phyloP scores from a whole-genome alignment of 1,140 invertebrate genomes.

The Dendroctonus ponderosae region DNA sequence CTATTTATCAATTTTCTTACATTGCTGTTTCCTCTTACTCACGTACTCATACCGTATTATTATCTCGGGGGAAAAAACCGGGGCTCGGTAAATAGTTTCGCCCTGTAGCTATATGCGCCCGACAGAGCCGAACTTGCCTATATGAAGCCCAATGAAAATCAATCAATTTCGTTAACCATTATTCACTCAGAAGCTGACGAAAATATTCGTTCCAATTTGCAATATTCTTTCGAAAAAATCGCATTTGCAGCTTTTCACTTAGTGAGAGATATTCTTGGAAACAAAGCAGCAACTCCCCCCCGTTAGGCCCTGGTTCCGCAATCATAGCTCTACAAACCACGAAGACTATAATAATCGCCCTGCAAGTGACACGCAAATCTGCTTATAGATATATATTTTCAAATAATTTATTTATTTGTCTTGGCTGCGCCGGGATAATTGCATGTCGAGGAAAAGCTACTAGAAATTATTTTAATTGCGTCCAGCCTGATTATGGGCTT shows the following conservation, averaged over 20 bases:
- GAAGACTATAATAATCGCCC: constrained; percentile 14
- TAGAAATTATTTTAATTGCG: constrained; percentile 26
- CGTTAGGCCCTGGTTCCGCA: too few species aligned
- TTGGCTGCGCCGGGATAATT: constrained; percentile 18
- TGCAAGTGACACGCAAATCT: constrained; percentile 27
- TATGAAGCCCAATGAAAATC: background rate
- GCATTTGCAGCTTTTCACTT: too few species aligned
- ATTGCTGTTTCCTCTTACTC: constrained; percentile 24
- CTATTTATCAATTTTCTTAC: constrained; percentile 23
- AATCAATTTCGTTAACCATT: too few species aligned
- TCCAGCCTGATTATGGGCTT: constrained; percentile 1
- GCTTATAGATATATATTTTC: constrained; percentile 19
- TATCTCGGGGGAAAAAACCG: constrained; percentile 6
- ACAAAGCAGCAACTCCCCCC: too few species aligned
- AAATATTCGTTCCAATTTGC: too few species aligned
- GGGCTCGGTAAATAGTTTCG: constrained; percentile 20
- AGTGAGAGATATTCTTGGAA: too few species aligned
- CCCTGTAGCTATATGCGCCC: constrained; percentile 16
- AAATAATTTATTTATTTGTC: constrained; percentile 28
- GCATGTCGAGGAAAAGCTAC: constrained; percentile 11
- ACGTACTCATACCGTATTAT: constrained; percentile 23
- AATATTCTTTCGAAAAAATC: too few species aligned
- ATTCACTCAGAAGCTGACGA: too few species aligned
- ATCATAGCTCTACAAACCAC: background rate
- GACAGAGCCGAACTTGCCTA: constrained; percentile 1